These are phyloP conservation scores for Matsumyia berberina DNA, from an alignment of 2,888 invertebrate species.

Conservation along the genomic window DNA sequence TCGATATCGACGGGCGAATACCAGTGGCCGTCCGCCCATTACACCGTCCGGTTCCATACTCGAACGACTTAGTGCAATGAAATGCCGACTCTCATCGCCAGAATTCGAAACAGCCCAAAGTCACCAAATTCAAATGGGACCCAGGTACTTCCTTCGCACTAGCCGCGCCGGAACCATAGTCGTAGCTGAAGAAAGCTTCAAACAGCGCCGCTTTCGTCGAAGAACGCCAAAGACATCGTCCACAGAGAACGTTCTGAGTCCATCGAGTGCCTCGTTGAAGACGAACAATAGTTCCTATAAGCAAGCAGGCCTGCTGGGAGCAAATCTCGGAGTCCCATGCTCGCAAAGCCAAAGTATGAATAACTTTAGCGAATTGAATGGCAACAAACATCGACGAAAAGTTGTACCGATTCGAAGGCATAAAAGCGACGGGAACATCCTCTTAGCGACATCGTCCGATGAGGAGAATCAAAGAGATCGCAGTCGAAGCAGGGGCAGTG, in stretches of 20 bases:
- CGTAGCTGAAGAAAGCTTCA: conserved; percentile 85
- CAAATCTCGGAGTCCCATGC: conserved; percentile 48
- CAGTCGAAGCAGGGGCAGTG: conserved; percentile 9
- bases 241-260: conserved; percentile 78
- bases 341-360: conserved; percentile 69
- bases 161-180: conserved; percentile 86
- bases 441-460: conserved; percentile 62
- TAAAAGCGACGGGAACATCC: conserved; percentile 77
- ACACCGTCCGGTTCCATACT: conserved; percentile 81
- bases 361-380: conserved; percentile 41
- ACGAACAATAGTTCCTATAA: not conserved
- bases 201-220: conserved; percentile 80
- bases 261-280: conserved; percentile 61
- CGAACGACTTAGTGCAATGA: conserved; percentile 82
- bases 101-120: conserved; percentile 79
- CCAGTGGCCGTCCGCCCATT: conserved; percentile 78
- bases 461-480: conserved; percentile 28
- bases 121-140: conserved; percentile 77
- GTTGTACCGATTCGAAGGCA: conserved; percentile 74
- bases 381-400: conserved; percentile 56
- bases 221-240: conserved; percentile 79
- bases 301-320: conserved; percentile 17
- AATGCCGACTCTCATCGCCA: conserved; percentile 82
- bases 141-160: conserved; percentile 85
- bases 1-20: conserved; percentile 82